phyloP scores from a whole-genome alignment of 1,140 invertebrate genomes.

The Lysiphlebus fabarum region DNA sequence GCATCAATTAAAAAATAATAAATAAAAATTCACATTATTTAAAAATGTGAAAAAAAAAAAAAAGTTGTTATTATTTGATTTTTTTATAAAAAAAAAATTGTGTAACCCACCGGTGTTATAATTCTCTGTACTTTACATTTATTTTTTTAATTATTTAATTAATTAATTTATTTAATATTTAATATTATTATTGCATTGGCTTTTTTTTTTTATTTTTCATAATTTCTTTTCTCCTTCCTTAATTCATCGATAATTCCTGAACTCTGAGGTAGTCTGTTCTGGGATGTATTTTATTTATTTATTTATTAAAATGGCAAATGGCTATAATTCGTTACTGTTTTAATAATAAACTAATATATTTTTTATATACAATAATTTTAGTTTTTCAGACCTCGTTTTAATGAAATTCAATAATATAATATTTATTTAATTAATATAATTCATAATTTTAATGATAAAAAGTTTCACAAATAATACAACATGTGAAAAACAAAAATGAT shows the following conservation, averaged over 20 bases:
- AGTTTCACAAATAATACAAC: slow-evolving; percentile 1
- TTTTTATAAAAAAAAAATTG: too few species aligned
- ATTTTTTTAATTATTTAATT: slow-evolving; percentile 34
- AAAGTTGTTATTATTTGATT: slow-evolving; percentile 1
- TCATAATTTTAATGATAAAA: neutral
- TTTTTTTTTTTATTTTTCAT: slow-evolving; percentile 32
- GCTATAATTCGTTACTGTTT: slow-evolving; percentile 40
- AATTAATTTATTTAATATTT: slow-evolving; percentile 35
- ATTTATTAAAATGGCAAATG: slow-evolving; percentile 50
- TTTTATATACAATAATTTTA: slow-evolving; percentile 34
- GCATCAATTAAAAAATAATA: slow-evolving; percentile 2
- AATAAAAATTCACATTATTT: neutral
- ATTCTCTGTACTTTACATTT: slow-evolving; percentile 24
- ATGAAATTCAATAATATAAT: slow-evolving; percentile 28
- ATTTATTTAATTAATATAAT: slow-evolving; percentile 17
- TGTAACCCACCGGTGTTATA: slow-evolving; percentile 28
- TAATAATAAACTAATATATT: slow-evolving; percentile 33
- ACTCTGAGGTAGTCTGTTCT: slow-evolving; percentile 55
- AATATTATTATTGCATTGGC: slow-evolving; percentile 53
- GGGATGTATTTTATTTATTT: slow-evolving; percentile 34
- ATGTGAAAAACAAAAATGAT: slow-evolving; percentile 2
- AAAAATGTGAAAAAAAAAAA: slow-evolving; percentile 16
- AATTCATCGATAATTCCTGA: slow-evolving; percentile 52
- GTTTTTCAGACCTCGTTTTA: slow-evolving; percentile 29
- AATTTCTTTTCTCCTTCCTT: slow-evolving; percentile 42